Evolutionary conservation across 2,888 invertebrate genomes (phyloP).

Genomic region (Cryptosula pallasiana): DNA sequence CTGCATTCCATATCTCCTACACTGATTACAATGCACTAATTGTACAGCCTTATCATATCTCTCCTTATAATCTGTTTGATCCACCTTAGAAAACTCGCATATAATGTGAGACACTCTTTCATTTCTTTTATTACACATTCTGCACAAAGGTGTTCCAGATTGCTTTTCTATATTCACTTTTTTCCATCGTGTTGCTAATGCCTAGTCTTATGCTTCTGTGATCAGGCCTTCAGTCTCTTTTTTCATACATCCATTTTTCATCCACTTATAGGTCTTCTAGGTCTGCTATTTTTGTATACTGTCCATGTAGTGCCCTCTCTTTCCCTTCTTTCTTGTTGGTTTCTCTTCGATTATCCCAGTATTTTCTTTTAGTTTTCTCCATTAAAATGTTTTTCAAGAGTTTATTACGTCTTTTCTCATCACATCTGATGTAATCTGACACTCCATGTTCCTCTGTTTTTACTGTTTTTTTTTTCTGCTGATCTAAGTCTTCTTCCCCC

Average conservation of each 20-base stretch:
- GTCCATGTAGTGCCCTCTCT: conserved; percentile 10
- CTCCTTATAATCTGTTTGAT: not conserved
- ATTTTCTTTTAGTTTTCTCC: not conserved
- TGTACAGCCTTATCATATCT: not conserved
- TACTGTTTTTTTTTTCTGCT: not conserved
- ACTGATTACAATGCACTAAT: not conserved
- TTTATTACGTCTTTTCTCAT: not conserved
- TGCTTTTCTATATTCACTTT: not conserved
- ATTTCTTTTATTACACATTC: not conserved
- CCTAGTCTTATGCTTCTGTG: not conserved
- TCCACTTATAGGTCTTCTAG: not conserved
- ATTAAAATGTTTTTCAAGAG: not conserved
- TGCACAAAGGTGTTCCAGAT: not conserved
- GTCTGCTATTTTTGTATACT: not conserved
- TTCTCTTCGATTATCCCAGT: not conserved
- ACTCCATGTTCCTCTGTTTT: not conserved
- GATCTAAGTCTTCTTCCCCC: not conserved
- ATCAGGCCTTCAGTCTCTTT: not conserved
- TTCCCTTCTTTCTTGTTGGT: not conserved
- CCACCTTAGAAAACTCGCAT: not conserved
- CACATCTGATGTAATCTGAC: not conserved
- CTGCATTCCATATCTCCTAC: not conserved
- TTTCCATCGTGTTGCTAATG: not conserved
- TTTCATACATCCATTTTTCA: not conserved
- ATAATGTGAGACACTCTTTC: not conserved